Evolutionary conservation across 2,888 invertebrate species (phyloP), one percentile per base, ranked within the genome.

Genomic region (Acheta domesticus): DNA sequence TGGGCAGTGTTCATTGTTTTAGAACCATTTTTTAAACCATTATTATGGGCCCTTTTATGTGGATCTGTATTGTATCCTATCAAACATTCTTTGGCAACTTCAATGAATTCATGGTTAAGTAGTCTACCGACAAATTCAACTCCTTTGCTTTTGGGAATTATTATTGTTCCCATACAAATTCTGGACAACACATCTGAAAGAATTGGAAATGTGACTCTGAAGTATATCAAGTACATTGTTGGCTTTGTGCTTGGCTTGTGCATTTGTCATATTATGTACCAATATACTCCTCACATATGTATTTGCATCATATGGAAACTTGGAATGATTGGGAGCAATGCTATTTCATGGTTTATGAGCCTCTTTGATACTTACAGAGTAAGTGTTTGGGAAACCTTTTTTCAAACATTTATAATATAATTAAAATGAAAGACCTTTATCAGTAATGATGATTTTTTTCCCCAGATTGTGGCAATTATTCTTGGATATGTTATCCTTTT

Each of bases 51-150:
- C 0, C 89, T 97, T 80, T 89, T 99, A 50, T 96, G 97, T 84
- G 99, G 99, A n/a, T 97, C 98, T 0, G 94, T 98, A 74, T 89
- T 99, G n/a, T 96, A 97, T 87, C 99, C 99, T 0, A 93, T 97
- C 85, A 99, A 99, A 87, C 91, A 93, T 81, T 92, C 91, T 80
- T 87, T 98, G 76, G 92, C 96, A 0, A 91, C 92, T 81, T 88
- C 91, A 81, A 89, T 96, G 36, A 92, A 93, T 83, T 90, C 91
- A 83, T 97, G 97, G 96, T 93, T 96, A 85, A 89, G 91, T 84
- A 88, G 89, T 79, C 86, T 93, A 75, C 93, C 94, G 84, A 89
- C 90, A 81, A 89, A 91, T 0, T 89, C 91, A 82, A 92, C 91
- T 8, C 93, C 93, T 83, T 88, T 94, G 73, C 84, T 93, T 76